phyloP scores from a whole-genome alignment of 2,797 vertebrate species.

The Rhynchotus rufescens region DNA sequence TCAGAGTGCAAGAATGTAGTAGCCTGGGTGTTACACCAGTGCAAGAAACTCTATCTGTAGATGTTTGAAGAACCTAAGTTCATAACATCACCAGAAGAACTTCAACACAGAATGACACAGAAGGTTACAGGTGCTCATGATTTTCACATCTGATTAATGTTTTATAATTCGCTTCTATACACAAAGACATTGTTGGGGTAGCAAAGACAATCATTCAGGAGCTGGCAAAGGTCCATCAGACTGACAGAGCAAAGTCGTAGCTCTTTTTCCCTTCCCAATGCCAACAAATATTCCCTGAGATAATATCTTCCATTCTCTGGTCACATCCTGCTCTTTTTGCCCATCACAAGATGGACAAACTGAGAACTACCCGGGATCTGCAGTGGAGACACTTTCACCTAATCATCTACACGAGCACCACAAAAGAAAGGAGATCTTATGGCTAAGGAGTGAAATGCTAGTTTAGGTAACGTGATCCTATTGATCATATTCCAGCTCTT shows the following conservation, averaged over 20 bases:
- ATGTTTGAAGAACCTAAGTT: neutral
- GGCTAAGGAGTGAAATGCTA: neutral
- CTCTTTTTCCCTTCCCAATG: neutral
- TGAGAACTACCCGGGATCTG: rapidly evolving
- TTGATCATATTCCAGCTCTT: neutral
- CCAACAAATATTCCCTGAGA: rapidly evolving
- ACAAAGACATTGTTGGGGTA: neutral
- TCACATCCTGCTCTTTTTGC: neutral
- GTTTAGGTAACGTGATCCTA: neutral
- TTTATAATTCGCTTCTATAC: neutral
- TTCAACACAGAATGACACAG: neutral
- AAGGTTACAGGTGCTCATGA: neutral
- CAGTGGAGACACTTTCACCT: neutral
- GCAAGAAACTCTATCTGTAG: neutral
- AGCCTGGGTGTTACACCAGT: neutral
- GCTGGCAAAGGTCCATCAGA: neutral
- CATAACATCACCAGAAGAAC: neutral
- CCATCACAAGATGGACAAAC: neutral
- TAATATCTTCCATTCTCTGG: neutral
- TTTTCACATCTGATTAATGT: neutral
- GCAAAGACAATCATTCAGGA: neutral
- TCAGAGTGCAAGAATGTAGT: neutral
- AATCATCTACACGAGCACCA: neutral
- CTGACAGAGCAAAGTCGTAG: neutral
- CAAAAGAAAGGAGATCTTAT: neutral